Evolutionary conservation across 1,140 invertebrate species (phyloP).

Genomic region (Drosophila santomea): DNA sequence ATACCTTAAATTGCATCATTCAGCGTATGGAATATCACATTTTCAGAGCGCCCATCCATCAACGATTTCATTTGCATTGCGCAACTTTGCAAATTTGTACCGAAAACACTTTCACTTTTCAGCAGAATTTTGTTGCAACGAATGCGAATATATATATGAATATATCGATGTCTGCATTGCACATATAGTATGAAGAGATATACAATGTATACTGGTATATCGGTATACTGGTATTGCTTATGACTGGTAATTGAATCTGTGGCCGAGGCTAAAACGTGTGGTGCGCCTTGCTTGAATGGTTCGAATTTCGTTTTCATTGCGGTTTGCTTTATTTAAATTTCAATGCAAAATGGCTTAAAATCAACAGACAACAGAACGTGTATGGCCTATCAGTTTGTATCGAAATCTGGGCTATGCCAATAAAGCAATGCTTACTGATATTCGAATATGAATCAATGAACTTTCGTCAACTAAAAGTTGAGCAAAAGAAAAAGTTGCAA

Average conservation of each 20-base stretch:
- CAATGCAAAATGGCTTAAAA: slow-evolving; percentile 32
- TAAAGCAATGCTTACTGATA: slow-evolving; percentile 26
- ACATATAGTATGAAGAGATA: slow-evolving; percentile 5
- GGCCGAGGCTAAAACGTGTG: slow-evolving; percentile 34
- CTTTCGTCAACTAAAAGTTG: slow-evolving; percentile 20
- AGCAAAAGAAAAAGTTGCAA: neutral
- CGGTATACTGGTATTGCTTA: slow-evolving; percentile 8
- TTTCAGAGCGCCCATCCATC: neutral
- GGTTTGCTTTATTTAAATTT: slow-evolving; percentile 69
- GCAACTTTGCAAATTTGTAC: slow-evolving; percentile 5
- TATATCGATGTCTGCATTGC: neutral
- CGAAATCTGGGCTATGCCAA: slow-evolving; percentile 13
- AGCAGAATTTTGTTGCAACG: slow-evolving; percentile 38
- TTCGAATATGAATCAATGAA: slow-evolving; percentile 61
- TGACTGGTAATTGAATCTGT: slow-evolving; percentile 39
- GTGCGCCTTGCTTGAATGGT: slow-evolving; percentile 62
- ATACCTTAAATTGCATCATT: slow-evolving; percentile 1
- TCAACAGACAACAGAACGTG: slow-evolving; percentile 2
- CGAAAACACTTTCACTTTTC: slow-evolving; percentile 35
- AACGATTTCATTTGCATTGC: slow-evolving; percentile 16
- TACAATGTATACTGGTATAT: neutral
- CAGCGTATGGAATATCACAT: neutral
- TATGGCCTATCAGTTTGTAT: neutral
- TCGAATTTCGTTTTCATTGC: slow-evolving; percentile 65
- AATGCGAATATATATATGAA: slow-evolving; percentile 22